Conservation (phyloP, 2,888 invertebrate species). For the Hirtodrosophila alboralis region DNA sequence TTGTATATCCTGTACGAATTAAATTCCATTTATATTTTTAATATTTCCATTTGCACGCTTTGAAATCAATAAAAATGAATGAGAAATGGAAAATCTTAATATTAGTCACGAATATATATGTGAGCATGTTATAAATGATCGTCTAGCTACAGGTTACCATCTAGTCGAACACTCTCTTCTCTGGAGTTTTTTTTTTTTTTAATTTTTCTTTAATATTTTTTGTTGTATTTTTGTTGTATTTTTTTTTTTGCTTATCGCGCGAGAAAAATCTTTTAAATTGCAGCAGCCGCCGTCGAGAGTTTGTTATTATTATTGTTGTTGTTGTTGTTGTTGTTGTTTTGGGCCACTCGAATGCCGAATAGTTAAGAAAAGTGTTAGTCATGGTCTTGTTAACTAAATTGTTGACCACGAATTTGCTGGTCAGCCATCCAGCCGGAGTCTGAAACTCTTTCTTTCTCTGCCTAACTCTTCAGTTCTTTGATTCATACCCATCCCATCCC, state of each 20-base stretch:
- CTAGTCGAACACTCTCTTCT: neutral
- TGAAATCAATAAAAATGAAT: too few species aligned
- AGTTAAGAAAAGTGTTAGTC: constrained; percentile 74
- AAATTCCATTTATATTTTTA: too few species aligned
- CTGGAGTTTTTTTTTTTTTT: constrained; percentile 25
- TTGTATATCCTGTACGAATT: too few species aligned
- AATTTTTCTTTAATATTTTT: constrained; percentile 25
- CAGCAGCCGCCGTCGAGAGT: constrained; percentile 42
- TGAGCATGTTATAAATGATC: neutral
- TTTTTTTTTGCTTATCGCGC: constrained; percentile 77
- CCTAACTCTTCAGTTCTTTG: constrained; percentile 8
- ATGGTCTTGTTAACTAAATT: constrained; percentile 80
- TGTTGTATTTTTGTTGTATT: constrained; percentile 13
- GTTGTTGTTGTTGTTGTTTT: constrained; percentile 16
- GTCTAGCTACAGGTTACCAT: constrained; percentile 9
- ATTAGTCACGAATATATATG: too few species aligned
- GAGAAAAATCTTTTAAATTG: constrained; percentile 78
- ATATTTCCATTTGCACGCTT: too few species aligned
- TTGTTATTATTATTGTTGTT: constrained; percentile 23
- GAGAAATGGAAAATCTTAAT: too few species aligned
- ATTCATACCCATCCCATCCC: constrained; percentile 21
- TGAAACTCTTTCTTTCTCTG: constrained; percentile 4
- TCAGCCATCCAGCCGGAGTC: constrained; percentile 18
- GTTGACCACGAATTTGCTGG: constrained; percentile 71
- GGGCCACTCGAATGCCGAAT: constrained; percentile 56